Evolutionary conservation across 2,888 invertebrate genomes (phyloP).

Genomic region (Argyra leucocephala): DNA sequence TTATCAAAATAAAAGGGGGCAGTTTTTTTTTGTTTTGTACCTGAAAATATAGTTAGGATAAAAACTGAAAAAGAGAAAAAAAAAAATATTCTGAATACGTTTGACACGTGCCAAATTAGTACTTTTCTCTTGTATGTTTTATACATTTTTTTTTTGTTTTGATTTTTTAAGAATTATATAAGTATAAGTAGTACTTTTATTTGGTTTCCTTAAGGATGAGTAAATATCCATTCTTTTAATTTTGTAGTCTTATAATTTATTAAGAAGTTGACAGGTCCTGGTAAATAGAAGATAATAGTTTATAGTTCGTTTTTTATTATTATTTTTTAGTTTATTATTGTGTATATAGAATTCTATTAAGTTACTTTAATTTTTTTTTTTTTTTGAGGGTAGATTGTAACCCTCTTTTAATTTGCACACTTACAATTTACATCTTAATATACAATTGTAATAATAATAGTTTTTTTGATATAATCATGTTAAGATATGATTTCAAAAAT

Average conservation of each 20-base stretch:
- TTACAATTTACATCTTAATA: no score
- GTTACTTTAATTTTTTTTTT: no score
- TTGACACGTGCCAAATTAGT: conserved; percentile 1
- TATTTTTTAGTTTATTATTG: neutral
- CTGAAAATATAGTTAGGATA: neutral
- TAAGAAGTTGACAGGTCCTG: conserved; percentile 1
- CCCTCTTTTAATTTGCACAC: no score
- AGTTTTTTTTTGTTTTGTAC: neutral
- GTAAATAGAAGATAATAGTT: neutral
- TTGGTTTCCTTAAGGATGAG: neutral
- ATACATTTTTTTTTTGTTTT: no score
- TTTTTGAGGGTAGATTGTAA: no score
- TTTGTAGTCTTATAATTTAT: neutral
- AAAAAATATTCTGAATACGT: neutral
- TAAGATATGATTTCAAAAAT: no score
- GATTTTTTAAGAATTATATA: no score
- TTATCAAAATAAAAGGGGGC: neutral
- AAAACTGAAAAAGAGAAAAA: neutral
- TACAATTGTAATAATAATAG: no score
- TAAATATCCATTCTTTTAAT: neutral
- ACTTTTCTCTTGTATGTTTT: neutral
- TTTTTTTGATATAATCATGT: no score
- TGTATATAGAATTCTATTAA: no score
- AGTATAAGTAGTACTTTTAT: neutral
- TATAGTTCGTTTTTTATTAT: neutral